phyloP scores from a whole-genome alignment of 2,888 invertebrate genomes.

The Allophyes oxyacanthae region DNA sequence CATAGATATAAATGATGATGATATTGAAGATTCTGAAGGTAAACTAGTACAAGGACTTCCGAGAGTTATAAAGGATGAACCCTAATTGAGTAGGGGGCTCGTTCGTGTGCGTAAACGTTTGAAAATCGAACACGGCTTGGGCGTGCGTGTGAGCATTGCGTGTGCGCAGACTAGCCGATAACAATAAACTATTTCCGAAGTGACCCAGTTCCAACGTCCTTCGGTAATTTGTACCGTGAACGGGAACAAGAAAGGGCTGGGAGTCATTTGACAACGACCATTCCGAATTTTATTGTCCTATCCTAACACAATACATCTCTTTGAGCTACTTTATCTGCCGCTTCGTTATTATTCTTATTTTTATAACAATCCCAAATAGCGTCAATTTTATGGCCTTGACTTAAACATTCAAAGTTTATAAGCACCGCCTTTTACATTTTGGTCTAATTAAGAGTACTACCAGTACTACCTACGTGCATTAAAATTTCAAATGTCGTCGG shows the following conservation, averaged over 20 bases:
- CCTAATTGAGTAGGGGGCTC: conserved; percentile 76
- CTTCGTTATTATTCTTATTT: conserved; percentile 62
- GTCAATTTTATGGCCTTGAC: conserved; percentile 69
- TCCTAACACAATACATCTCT: conserved; percentile 66
- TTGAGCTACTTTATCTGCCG: conserved; percentile 70
- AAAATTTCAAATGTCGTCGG: conserved; percentile 58
- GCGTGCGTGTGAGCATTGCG: conserved; percentile 82
- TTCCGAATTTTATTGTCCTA: conserved; percentile 73
- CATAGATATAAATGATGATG: conserved; percentile 58
- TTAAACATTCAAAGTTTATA: conserved; percentile 59
- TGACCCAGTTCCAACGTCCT: conserved; percentile 89
- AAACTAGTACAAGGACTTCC: conserved; percentile 78
- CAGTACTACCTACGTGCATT: conserved; percentile 14
- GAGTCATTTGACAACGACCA: conserved; percentile 78
- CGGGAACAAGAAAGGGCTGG: conserved; percentile 88
- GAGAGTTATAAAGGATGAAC: conserved; percentile 79
- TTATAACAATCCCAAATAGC: conserved; percentile 61
- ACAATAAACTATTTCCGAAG: conserved; percentile 90
- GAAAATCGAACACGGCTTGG: conserved; percentile 74
- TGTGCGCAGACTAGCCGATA: conserved; percentile 87
- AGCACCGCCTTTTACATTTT: conserved; percentile 53
- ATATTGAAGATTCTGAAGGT: conserved; percentile 76
- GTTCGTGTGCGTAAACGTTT: conserved; percentile 81
- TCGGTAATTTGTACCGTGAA: conserved; percentile 87
- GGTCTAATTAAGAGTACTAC: conserved; percentile 49